These are phyloP conservation scores for Eupithecia vulgata DNA, from an alignment of 2,888 invertebrate genomes.

Conservation along the genomic window DNA sequence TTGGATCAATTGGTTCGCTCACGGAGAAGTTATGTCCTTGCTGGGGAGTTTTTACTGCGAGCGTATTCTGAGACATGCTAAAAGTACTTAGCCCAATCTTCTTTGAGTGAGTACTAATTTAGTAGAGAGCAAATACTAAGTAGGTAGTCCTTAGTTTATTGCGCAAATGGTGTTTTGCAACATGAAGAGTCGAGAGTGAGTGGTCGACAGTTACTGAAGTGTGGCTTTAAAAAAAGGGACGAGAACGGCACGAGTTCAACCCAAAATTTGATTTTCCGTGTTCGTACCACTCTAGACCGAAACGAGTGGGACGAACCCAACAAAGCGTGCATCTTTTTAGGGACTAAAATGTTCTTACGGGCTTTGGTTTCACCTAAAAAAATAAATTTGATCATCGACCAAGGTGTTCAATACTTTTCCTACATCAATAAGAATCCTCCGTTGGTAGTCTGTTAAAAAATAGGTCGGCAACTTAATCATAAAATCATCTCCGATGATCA, in stretches of 20 bases:
- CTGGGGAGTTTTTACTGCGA: background rate
- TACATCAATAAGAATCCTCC: background rate
- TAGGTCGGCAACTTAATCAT: background rate
- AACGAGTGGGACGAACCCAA: too few species aligned
- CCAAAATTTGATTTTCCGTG: too few species aligned
- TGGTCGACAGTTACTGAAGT: too few species aligned
- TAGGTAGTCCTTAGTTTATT: background rate
- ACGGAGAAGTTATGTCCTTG: slow-evolving; percentile 8
- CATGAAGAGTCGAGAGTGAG: too few species aligned
- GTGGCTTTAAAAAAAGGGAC: too few species aligned
- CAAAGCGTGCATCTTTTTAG: too few species aligned
- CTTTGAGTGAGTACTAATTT: background rate
- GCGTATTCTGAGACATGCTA: background rate
- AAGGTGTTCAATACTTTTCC: background rate
- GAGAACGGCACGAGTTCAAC: too few species aligned
- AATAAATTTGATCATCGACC: too few species aligned
- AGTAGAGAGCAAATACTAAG: background rate
- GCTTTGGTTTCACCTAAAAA: too few species aligned
- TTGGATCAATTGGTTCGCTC: slow-evolving; percentile 22
- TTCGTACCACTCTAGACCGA: too few species aligned
- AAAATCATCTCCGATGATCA: background rate
- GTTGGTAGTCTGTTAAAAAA: background rate
- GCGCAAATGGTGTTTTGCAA: too few species aligned
- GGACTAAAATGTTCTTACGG: too few species aligned
- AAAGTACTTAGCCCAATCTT: background rate